Conservation (phyloP, 2,113 vertebrate genomes). For the Hippocampus zosterae region DNA sequence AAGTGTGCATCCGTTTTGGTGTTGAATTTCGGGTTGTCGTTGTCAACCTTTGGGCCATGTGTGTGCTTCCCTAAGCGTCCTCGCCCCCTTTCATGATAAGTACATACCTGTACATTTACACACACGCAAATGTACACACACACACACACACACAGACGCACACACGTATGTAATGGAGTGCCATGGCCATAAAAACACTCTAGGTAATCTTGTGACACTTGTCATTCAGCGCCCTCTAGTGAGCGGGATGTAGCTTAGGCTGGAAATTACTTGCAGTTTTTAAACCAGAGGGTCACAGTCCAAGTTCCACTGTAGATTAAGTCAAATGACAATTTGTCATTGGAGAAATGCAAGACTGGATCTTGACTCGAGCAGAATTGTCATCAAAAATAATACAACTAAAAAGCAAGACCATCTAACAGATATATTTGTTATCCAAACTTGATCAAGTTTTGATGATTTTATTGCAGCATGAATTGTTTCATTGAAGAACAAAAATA, state of each 20-base stretch:
- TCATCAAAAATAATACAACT: background rate
- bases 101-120: conserved; percentile 37
- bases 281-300: background rate
- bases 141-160: background rate
- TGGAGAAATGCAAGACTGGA: background rate
- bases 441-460: background rate
- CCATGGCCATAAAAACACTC: background rate
- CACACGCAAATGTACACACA: background rate
- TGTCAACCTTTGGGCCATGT: conserved; percentile 6
- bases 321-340: background rate
- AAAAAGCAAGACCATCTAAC: background rate
- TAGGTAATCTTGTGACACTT: background rate
- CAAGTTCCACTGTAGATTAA: background rate
- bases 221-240: conserved; percentile 52
- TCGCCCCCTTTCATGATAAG: conserved; percentile 54
- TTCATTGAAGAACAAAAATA: background rate
- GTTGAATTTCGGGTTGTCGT: background rate
- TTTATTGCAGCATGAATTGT: background rate
- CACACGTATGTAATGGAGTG: conserved; percentile 4
- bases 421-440: background rate
- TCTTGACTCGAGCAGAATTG: background rate
- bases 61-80: conserved; percentile 42
- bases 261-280: background rate
- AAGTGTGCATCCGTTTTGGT: background rate
- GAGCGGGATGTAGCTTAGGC: background rate